A percentile compares a stretch with the other conserved stretches of the same genome.
Conservation (phyloP, 2,797 vertebrate species). For the Crocodylus rhombifer region DNA sequence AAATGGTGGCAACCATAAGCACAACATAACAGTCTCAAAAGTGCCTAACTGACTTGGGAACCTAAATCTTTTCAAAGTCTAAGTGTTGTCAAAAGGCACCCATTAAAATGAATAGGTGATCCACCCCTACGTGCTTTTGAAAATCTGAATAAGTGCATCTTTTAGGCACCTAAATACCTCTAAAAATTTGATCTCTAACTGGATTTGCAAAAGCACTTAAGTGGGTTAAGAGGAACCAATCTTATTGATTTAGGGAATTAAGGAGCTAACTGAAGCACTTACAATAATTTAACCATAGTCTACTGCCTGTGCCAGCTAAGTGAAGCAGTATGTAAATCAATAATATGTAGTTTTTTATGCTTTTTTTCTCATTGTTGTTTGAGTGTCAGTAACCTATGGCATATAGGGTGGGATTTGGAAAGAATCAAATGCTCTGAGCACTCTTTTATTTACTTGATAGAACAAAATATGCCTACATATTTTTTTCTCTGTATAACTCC, state of each 20-base stretch:
- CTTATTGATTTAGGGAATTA: background rate
- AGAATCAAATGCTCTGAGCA: background rate
- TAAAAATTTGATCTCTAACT: background rate
- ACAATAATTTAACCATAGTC: background rate
- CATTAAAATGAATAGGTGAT: background rate
- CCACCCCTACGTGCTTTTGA: background rate
- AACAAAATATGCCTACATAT: background rate
- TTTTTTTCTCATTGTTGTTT: background rate
- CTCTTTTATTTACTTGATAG: background rate
- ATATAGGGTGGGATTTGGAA: background rate
- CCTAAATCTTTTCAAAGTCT: background rate
- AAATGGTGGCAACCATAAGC: background rate
- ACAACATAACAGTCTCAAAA: background rate
- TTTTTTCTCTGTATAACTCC: background rate
- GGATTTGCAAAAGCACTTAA: background rate
- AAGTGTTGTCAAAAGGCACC: background rate
- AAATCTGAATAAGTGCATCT: background rate
- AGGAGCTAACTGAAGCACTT: background rate
- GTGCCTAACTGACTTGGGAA: background rate
- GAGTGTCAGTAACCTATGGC: background rate
- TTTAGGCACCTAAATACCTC: background rate
- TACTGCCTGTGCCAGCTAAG: background rate
- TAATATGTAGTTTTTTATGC: background rate
- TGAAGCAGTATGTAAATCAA: background rate
- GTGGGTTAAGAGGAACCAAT: background rate